phyloP scores from a whole-genome alignment of 2,888 invertebrate species.

The Danaus chrysippus region DNA sequence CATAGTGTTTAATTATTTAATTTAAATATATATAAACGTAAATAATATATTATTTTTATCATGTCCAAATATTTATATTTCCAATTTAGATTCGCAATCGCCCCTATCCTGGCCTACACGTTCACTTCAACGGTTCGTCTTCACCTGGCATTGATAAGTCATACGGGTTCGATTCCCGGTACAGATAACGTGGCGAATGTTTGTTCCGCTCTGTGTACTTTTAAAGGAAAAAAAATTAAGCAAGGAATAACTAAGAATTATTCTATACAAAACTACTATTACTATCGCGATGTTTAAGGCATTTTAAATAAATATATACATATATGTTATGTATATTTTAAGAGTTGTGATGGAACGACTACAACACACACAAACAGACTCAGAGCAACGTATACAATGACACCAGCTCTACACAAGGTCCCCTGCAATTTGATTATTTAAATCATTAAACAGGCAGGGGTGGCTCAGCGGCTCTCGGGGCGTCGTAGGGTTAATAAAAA shows the following conservation, averaged over 20 bases:
- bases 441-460: constrained; percentile 21
- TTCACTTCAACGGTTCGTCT: constrained; percentile 13
- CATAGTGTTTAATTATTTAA: no score
- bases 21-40: no score
- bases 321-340: background rate
- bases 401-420: constrained; percentile 3
- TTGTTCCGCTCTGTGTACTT: constrained; percentile 25
- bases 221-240: background rate
- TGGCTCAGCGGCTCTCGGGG: background rate
- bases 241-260: background rate
- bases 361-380: constrained; percentile 3
- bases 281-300: no score
- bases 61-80: no score
- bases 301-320: background rate
- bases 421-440: constrained; percentile 9
- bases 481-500: background rate
- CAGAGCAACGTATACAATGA: background rate
- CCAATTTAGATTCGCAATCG: no score
- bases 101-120: background rate
- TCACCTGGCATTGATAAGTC: constrained; percentile 32
- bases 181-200: constrained; percentile 26
- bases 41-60: no score
- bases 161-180: constrained; percentile 31
- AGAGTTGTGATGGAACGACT: background rate
- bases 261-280: no score